Evolutionary conservation across 1,140 invertebrate genomes (phyloP), one percentile per base, ranked within the genome.

Genomic region (Xylocopa sonorina): DNA sequence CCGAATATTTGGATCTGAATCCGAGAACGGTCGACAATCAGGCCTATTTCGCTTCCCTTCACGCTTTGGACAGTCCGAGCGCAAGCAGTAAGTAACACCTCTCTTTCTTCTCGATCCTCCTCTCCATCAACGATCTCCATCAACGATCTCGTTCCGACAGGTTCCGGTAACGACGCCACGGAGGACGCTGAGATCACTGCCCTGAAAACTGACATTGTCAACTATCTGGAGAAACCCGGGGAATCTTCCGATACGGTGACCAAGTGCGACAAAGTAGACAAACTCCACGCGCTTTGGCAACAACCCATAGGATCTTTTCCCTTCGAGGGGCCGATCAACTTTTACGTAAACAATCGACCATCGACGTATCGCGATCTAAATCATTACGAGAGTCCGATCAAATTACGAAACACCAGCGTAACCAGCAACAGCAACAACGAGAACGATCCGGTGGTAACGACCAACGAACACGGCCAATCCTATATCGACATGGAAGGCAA

Each of bases 1-100:
- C 95, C 41, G 95, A 96, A 75, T 97, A 96, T 83, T 93, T 96
- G 57, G 95, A 96, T 84, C 89, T 96, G 32, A 94, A 94, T 82
- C 92, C 94, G 41, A 91, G 94, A 68, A 93, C 94, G 29, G 94
- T 95, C 62, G 93, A 94, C 60, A 96, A 96, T 92, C 92, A 93
- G 72, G 93, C 94, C 4, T 96, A 96, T 78, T 95, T 95, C 67
- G 87, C 89, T 7, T 89, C 88, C 27, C 83, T 91, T 10, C 82
- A 91, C 51, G 81, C 86, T 12, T 66, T 89, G 14, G 89, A 91
- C 34, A 90, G 84, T 68, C 87, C 88, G 0, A 86, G 24, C 29
- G 89, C 88, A 0, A 86, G 24, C 29, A 89, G 91, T 91, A 75
- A 88, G 87, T 90, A 50, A 24, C 3, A 10, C 24, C 14, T 27